Percentiles rank a stretch among this genome's conserved stretches.
These are phyloP conservation scores for Dioctria rufipes DNA, from an alignment of 2,888 invertebrate species.

Conservation along the genomic window DNA sequence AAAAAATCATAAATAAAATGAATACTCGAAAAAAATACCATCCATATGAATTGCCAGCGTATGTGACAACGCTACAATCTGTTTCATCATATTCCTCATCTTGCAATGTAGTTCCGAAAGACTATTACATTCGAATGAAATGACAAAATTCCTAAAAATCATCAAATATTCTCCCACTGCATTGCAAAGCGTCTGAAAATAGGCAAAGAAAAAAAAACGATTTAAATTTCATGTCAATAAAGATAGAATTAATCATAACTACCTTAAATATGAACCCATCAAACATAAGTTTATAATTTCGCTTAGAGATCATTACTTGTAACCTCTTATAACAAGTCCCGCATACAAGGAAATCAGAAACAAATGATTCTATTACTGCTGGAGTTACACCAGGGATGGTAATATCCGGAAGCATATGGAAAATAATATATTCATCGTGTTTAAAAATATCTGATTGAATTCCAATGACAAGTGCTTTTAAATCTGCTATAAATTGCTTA, in stretches of 20 bases:
- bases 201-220: constrained; percentile 4
- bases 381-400: constrained; percentile 73
- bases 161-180: constrained; percentile 76
- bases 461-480: constrained; percentile 72
- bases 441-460: constrained; percentile 75
- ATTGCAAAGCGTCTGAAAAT: constrained; percentile 75
- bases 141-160: constrained; percentile 73
- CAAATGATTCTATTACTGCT: constrained; percentile 70
- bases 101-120: constrained; percentile 64
- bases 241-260: not conserved
- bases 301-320: constrained; percentile 64
- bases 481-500: constrained; percentile 63
- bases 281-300: constrained; percentile 64
- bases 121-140: constrained; percentile 63
- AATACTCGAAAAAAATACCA: not conserved
- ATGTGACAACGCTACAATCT: constrained; percentile 65
- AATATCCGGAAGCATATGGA: constrained; percentile 71
- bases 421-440: constrained; percentile 70
- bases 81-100: constrained; percentile 65
- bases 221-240: not conserved
- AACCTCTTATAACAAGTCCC: constrained; percentile 68
- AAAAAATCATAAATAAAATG: constrained; percentile 17
- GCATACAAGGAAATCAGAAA: constrained; percentile 66
- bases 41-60: constrained; percentile 65
- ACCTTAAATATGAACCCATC: constrained; percentile 68